Evolutionary conservation across 2,797 vertebrate genomes (phyloP).

Genomic region (Malacoctenus gilli): DNA sequence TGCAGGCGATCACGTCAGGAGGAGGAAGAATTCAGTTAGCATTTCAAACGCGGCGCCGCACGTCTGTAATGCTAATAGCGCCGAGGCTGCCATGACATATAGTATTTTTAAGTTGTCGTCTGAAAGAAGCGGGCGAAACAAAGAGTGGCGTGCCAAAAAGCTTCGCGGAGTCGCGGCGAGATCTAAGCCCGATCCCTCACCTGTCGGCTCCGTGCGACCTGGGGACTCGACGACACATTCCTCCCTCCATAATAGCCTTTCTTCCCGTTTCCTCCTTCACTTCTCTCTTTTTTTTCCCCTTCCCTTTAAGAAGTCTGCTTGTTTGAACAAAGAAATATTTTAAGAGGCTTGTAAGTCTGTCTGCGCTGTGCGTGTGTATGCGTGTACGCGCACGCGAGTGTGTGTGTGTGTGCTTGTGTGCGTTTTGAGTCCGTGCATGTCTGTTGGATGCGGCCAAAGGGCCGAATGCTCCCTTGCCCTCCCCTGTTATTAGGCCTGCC

Average conservation of each 20-base stretch:
- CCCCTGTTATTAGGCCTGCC: slow-evolving; percentile 83
- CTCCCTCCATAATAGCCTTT: slow-evolving; percentile 72
- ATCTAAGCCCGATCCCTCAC: slow-evolving; percentile 71
- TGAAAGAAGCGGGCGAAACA: slow-evolving; percentile 33
- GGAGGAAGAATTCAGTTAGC: slow-evolving; percentile 9
- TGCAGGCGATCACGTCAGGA: slow-evolving; percentile 5
- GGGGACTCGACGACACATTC: slow-evolving; percentile 63
- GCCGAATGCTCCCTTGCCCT: slow-evolving; percentile 75
- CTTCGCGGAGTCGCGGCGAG: slow-evolving; percentile 34
- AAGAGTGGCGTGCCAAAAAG: slow-evolving; percentile 45
- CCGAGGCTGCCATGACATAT: slow-evolving; percentile 7
- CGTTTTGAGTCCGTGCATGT: not conserved
- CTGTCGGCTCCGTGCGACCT: slow-evolving; percentile 62
- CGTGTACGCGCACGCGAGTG: slow-evolving; percentile 30
- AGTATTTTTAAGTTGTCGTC: slow-evolving; percentile 29
- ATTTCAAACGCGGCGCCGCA: not conserved
- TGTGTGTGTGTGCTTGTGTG: slow-evolving; percentile 38
- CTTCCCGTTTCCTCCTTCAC: slow-evolving; percentile 46
- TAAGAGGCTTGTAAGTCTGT: slow-evolving; percentile 70
- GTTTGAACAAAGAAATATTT: slow-evolving; percentile 82
- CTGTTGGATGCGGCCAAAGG: slow-evolving; percentile 59
- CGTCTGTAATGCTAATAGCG: not conserved
- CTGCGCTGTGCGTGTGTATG: slow-evolving; percentile 29
- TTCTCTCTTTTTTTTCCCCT: slow-evolving; percentile 46
- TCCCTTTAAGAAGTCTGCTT: slow-evolving; percentile 70